Evolutionary conservation across 2,888 invertebrate genomes (phyloP).

Genomic region (Brachyptera risi): DNA sequence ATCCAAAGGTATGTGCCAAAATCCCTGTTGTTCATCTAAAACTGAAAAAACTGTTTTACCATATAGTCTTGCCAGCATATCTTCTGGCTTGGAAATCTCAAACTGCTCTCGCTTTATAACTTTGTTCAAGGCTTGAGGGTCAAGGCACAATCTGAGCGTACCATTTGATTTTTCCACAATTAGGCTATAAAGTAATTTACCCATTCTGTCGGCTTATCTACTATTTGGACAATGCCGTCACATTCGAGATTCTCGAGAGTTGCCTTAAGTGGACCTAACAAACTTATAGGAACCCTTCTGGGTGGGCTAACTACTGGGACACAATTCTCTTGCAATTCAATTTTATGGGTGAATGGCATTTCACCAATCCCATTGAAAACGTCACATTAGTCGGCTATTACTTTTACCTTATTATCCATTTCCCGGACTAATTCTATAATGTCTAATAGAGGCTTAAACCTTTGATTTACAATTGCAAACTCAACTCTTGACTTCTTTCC

Average conservation of each 20-base stretch:
- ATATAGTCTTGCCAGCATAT: background rate
- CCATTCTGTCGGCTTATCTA: constrained; percentile 12
- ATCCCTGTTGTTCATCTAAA: constrained; percentile 24
- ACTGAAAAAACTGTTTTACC: constrained; percentile 18
- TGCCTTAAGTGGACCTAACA: background rate
- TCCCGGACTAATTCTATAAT: background rate
- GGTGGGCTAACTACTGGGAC: background rate
- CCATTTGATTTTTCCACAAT: constrained; percentile 18
- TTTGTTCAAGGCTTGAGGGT: constrained; percentile 8
- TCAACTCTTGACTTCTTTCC: background rate
- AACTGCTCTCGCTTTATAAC: constrained; percentile 12
- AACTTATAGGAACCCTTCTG: background rate
- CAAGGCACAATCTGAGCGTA: constrained; percentile 10
- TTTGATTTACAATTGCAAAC: background rate
- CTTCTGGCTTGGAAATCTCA: background rate
- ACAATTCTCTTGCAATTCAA: background rate
- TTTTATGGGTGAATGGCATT: background rate
- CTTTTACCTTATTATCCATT: background rate
- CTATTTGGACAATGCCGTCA: background rate
- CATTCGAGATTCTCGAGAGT: background rate
- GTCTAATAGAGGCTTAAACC: background rate
- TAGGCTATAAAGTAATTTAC: constrained; percentile 4
- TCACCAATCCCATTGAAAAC: background rate
- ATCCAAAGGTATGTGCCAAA: constrained; percentile 21
- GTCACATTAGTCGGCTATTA: background rate